Base-by-base conservation (phyloP, 2,797 vertebrate species). In the Huso huso region DNA sequence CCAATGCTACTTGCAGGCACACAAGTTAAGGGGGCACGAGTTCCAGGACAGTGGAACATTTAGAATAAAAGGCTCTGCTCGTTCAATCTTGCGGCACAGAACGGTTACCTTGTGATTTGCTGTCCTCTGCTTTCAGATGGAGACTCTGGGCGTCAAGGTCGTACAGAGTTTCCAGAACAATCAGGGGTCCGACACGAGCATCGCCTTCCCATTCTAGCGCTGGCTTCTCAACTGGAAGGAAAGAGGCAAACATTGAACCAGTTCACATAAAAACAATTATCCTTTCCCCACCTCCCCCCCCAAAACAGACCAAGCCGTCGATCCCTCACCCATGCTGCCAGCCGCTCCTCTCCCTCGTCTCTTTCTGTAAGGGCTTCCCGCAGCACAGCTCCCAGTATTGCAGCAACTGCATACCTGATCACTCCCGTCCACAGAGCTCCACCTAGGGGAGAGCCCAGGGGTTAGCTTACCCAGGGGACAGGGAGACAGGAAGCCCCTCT, bases 361-460 rank as follows among this genome's bases (percentile, higher is more conserved):
- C 23, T 37, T 37, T 37, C 23, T 37, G 23, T 1, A 37, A 37
- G 72, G 71, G 64, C 80, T 72, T 53, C 85, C 76, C 51, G 6
- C 64, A 48, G 58, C 8, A 69, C 6, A 58, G 79, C 76, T 77
- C 23, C 23, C 23, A 77, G 71, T 73, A 58, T 48, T 11, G 65
- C 78, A 86, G 79, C 87, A 82, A 76, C 74, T 53, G 68, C 87
- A 88, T 77, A 87, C 78, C 68, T 79, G 67, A 58, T 88, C 82
- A 62, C 84, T 81, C 51, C 82, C 85, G 49, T 74, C 82, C 62
- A 79, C 86, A 50, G 84, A 80, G 69, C 81, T 80, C 84, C 88
- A 88, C 71, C 87, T 88, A 65, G 11, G 49, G 52, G 63, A 12
- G 13, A 13, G 11, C 61, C 78, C 23, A 74, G 13, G 11, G 6